These are phyloP conservation scores for Drosophila navojoa DNA, from an alignment of 1,140 invertebrate species.

Conservation along the genomic window DNA sequence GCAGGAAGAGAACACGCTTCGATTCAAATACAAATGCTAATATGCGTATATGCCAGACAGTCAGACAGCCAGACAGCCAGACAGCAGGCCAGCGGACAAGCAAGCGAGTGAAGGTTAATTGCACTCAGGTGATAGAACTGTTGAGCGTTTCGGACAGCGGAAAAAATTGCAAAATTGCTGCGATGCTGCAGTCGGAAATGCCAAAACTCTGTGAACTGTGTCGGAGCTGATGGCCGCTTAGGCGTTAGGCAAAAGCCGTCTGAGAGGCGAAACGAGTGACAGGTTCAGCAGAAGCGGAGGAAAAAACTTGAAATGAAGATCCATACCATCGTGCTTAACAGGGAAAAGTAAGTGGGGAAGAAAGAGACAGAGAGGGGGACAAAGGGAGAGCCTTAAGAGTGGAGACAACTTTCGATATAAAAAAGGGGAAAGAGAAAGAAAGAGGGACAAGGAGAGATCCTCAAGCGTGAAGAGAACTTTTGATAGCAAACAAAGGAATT, in stretches of 20 bases:
- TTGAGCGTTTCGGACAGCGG: slow-evolving; percentile 40
- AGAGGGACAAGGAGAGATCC: too few relatives aligned
- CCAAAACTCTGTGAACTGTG: slow-evolving; percentile 16
- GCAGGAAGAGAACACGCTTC: slow-evolving; percentile 27
- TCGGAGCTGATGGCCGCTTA: background rate
- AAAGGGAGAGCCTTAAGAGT: too few relatives aligned
- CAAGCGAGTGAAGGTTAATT: slow-evolving; percentile 33
- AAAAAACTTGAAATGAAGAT: background rate
- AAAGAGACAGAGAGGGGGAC: too few relatives aligned
- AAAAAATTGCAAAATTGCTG: slow-evolving; percentile 38
- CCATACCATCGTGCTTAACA: background rate
- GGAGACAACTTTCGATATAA: too few relatives aligned
- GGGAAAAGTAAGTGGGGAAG: too few relatives aligned
- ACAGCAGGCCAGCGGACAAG: background rate
- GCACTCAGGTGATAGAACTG: slow-evolving; percentile 34
- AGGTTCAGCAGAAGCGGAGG: background rate
- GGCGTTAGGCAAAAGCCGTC: background rate
- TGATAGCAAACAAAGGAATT: too few relatives aligned
- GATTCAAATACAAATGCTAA: slow-evolving; percentile 30
- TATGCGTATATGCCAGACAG: background rate
- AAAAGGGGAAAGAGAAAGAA: too few relatives aligned
- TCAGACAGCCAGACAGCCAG: background rate
- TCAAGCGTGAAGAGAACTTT: too few relatives aligned
- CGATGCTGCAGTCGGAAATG: slow-evolving; percentile 25
- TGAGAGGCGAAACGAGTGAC: background rate